Percentiles rank a stretch among this genome's conserved stretches.
Evolutionary conservation across 2,888 invertebrate genomes (phyloP).

Genomic region (Anoncus sp.): DNA sequence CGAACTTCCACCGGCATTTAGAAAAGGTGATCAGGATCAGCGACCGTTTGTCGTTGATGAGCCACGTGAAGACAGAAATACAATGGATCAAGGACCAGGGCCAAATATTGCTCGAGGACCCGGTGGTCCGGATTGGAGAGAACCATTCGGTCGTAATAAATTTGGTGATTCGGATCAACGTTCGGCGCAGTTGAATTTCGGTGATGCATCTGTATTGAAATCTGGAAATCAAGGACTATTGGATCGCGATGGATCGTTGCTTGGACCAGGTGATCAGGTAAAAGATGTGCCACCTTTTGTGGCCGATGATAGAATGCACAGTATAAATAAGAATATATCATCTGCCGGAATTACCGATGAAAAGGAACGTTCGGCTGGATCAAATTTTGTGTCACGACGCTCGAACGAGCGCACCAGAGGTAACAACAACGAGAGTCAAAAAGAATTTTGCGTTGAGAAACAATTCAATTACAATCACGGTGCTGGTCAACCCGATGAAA

Average conservation of each 20-base stretch:
- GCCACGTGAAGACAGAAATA: constrained; percentile 11
- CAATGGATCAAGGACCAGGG: not conserved
- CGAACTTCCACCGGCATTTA: constrained; percentile 58
- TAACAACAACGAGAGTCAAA: constrained; percentile 49
- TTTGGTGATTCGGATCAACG: constrained; percentile 60
- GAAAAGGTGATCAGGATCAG: constrained; percentile 47
- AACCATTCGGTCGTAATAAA: constrained; percentile 47
- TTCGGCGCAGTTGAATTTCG: constrained; percentile 8
- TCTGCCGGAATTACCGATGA: constrained; percentile 31
- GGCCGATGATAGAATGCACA: constrained; percentile 5
- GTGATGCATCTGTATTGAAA: not conserved
- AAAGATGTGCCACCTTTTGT: not conserved
- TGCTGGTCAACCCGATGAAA: constrained; percentile 67
- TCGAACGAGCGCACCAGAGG: constrained; percentile 56
- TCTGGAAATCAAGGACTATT: constrained; percentile 5
- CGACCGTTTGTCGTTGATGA: constrained; percentile 43
- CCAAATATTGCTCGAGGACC: not conserved
- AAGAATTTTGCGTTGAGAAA: constrained; percentile 78
- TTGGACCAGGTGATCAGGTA: not conserved
- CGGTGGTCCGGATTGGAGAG: constrained; percentile 49
- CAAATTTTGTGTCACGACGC: constrained; percentile 43
- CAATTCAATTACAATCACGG: constrained; percentile 82
- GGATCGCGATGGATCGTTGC: constrained; percentile 8
- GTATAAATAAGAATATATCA: not conserved
- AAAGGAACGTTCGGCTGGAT: constrained; percentile 9